Conservation (phyloP, 2,113 vertebrate genomes). For the Zosterops borbonicus region DNA sequence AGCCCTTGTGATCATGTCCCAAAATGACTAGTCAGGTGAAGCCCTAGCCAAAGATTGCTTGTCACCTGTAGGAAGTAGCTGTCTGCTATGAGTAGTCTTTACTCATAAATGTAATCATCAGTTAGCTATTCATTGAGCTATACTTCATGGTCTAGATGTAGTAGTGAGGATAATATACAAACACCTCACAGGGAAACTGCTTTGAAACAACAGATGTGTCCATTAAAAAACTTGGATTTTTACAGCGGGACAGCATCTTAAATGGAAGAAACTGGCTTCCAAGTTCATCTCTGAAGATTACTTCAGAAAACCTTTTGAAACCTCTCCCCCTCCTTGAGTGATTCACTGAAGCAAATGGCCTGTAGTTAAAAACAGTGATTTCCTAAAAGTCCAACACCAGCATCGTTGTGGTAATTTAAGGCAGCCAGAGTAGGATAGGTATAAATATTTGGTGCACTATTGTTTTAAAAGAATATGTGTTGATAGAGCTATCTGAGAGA, state of each 20-base stretch:
- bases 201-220: constrained; percentile 54
- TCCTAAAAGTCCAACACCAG: not conserved
- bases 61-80: constrained; percentile 91
- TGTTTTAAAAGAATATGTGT: not conserved
- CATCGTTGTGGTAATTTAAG: not conserved
- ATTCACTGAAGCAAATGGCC: constrained; percentile 4
- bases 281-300: constrained; percentile 37
- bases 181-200: constrained; percentile 52
- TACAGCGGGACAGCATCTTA: not conserved
- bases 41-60: constrained; percentile 81
- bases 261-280: not conserved
- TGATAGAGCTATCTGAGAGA: not conserved
- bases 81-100: constrained; percentile 79
- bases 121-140: constrained; percentile 81
- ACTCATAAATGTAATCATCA: constrained; percentile 83
- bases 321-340: not conserved
- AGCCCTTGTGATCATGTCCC: constrained; percentile 90
- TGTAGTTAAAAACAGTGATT: constrained; percentile 19
- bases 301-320: constrained; percentile 15
- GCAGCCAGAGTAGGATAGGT: not conserved
- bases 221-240: not conserved
- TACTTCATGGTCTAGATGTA: constrained; percentile 68
- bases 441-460: not conserved
- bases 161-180: constrained; percentile 64
- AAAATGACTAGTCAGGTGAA: constrained; percentile 93